These are phyloP conservation scores for Syncerus caffer DNA, from an alignment of 2,797 vertebrate genomes.

Conservation along the genomic window DNA sequence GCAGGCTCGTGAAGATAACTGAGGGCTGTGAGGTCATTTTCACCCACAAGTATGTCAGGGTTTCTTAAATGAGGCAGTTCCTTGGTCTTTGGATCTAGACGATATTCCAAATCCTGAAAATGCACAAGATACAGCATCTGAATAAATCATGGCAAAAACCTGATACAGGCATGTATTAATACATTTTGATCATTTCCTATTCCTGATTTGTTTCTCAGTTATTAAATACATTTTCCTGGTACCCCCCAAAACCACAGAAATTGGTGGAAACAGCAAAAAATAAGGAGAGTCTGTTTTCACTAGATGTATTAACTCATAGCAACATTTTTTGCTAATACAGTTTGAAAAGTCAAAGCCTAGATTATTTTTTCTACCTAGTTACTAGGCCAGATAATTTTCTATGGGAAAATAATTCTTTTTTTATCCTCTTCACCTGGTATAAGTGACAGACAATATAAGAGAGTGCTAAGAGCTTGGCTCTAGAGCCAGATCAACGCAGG, in stretches of 20 bases:
- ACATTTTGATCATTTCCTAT: neutral
- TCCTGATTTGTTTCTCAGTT: neutral
- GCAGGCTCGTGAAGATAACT: conserved; percentile 99
- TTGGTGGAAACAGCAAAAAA: neutral
- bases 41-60: conserved; percentile 98
- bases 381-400: neutral
- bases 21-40: conserved; percentile 98
- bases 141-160: neutral
- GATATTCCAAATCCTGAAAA: conserved; percentile 90
- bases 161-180: neutral
- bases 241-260: conserved; percentile 2
- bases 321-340: conserved; percentile 22
- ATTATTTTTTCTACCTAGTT: neutral
- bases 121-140: neutral
- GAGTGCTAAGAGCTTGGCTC: neutral
- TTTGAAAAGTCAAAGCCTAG: neutral
- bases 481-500: neutral
- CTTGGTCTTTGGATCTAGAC: conserved; percentile 92
- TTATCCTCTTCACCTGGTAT: neutral
- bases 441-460: neutral
- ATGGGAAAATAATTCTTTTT: neutral
- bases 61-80: conserved; percentile 95
- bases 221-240: neutral
- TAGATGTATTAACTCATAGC: neutral
- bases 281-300: neutral